Conservation (phyloP, 2,888 invertebrate species). For the Cerastoderma edule region DNA sequence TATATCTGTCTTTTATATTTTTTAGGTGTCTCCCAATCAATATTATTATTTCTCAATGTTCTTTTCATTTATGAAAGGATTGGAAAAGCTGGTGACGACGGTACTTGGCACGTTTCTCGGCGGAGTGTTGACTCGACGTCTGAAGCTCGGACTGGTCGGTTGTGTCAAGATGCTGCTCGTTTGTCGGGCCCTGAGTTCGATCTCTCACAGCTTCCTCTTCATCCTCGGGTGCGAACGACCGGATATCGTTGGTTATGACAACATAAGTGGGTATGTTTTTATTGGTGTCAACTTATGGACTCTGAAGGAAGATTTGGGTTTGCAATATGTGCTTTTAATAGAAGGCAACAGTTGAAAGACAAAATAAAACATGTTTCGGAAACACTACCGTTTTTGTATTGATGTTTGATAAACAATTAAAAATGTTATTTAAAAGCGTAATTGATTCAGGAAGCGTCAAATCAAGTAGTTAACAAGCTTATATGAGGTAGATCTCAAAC, state of each 20-base stretch:
- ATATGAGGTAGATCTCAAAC: too few species aligned
- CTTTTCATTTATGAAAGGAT: slow-evolving; percentile 40
- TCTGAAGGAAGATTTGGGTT: too few species aligned
- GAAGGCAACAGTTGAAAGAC: neutral
- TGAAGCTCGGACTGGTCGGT: slow-evolving; percentile 48
- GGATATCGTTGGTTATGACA: slow-evolving; percentile 32
- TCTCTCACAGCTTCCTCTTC: slow-evolving; percentile 42
- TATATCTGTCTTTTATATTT: neutral
- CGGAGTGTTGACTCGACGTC: slow-evolving; percentile 52
- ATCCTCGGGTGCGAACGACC: slow-evolving; percentile 63
- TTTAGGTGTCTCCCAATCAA: neutral
- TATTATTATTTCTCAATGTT: neutral
- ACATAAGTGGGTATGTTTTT: slow-evolving; percentile 18
- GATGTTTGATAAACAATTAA: too few species aligned
- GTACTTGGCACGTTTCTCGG: slow-evolving; percentile 62
- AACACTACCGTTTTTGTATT: too few species aligned
- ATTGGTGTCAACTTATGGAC: neutral
- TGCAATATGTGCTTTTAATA: neutral
- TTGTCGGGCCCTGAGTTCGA: slow-evolving; percentile 23
- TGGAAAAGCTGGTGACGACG: slow-evolving; percentile 56
- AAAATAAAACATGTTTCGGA: neutral
- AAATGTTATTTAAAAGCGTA: too few species aligned
- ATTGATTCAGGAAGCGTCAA: too few species aligned
- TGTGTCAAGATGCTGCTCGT: slow-evolving; percentile 61
- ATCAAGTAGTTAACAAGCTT: too few species aligned